Conservation (phyloP, 2,113 vertebrate genomes). For the Phycodurus eques region DNA sequence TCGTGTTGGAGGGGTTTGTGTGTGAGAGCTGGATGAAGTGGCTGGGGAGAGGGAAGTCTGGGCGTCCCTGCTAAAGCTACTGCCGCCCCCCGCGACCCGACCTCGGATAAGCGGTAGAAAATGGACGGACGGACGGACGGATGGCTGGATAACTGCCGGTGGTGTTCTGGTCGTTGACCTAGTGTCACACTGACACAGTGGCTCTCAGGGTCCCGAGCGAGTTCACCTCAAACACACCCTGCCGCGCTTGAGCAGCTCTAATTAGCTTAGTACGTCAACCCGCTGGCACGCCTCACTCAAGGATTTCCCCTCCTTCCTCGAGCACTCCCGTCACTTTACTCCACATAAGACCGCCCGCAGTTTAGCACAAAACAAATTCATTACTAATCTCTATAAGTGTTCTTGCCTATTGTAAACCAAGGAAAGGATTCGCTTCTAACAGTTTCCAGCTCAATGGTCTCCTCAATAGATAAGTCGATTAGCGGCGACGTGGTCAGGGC, state of each 20-base stretch:
- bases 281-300: slow-evolving; percentile 32
- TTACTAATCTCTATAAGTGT: not conserved
- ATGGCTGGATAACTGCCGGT: not conserved
- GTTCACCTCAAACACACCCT: slow-evolving; percentile 30
- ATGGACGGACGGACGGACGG: too few relatives aligned
- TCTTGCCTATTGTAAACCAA: not conserved
- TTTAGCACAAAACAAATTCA: not conserved
- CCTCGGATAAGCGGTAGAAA: too few relatives aligned
- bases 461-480: not conserved
- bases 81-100: too few relatives aligned
- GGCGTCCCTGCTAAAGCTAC: too few relatives aligned
- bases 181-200: slow-evolving; percentile 35
- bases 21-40: too few relatives aligned
- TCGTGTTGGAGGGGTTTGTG: too few relatives aligned
- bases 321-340: not conserved
- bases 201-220: slow-evolving; percentile 12
- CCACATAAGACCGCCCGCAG: not conserved
- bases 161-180: slow-evolving; percentile 36
- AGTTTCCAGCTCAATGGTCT: not conserved
- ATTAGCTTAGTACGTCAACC: slow-evolving; percentile 64
- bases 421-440: not conserved
- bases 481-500: too few relatives aligned
- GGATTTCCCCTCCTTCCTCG: not conserved
- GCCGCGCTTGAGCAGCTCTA: slow-evolving; percentile 29
- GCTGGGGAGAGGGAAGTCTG: too few relatives aligned